Percentiles rank a stretch among this genome's conserved stretches.
These are phyloP conservation scores for Labia minor DNA, from an alignment of 2,888 invertebrate species.

Conservation along the genomic window DNA sequence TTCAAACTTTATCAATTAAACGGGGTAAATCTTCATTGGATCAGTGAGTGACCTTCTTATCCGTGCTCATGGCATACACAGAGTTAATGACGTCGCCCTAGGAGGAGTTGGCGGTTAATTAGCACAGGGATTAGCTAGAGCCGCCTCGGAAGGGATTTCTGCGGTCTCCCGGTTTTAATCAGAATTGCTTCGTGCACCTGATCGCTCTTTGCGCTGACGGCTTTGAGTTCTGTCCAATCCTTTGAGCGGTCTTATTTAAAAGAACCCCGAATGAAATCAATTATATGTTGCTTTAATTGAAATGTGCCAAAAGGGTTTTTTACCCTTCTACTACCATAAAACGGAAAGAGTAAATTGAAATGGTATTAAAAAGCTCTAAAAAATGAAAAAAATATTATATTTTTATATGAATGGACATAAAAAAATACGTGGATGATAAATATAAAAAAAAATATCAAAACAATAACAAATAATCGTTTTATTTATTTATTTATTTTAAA, in stretches of 20 bases:
- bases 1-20: background rate
- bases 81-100: background rate
- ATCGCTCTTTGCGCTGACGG: constrained; percentile 1
- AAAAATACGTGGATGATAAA: too few species aligned
- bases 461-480: too few species aligned
- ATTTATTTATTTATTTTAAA: too few species aligned
- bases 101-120: background rate
- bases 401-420: too few species aligned
- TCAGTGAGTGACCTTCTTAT: background rate
- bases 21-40: background rate
- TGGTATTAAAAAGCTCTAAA: too few species aligned
- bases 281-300: too few species aligned
- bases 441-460: too few species aligned
- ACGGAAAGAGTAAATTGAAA: too few species aligned
- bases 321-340: too few species aligned
- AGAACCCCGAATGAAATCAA: background rate
- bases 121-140: background rate
- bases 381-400: too few species aligned
- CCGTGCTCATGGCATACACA: background rate
- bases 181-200: constrained; percentile 13
- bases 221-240: background rate
- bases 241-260: background rate
- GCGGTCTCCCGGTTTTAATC: background rate
- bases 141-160: background rate
- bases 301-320: too few species aligned